Base-by-base conservation (phyloP, 2,888 invertebrate species). In the Epicampocera succincta region DNA sequence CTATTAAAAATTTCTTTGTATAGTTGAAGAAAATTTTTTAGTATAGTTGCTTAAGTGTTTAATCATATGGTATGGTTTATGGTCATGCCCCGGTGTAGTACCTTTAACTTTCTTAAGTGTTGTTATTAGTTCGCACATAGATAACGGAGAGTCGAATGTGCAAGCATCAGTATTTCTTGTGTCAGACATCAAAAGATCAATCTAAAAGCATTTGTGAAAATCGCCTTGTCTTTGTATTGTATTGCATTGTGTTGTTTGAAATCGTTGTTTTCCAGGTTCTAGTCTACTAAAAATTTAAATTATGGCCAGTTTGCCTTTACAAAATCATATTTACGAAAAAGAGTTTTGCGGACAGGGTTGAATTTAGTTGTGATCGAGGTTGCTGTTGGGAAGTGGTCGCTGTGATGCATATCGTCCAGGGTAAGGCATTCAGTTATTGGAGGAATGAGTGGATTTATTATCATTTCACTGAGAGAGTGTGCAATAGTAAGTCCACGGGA, bases 141-240 rank as follows among this genome's bases (percentile, higher is more conserved):
- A 8, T 9, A 33, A 1, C 3, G 33, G 33, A 9, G 9, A 5
- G 5, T 33, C 33, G 8, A 33, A 1, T 33, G 8, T 5, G 3
- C 1, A 1, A 9, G 33, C 33, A 9, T 33, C 9, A 1, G 1
- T 3, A 9, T 33, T 9, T 6, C 8, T 5, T 6, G 33, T 8
- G 3, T 9, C 9, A 9, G 33, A 8, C 1, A 9, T 33, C 6
- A 9, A 33, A 33, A 3, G 25, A 25, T 25, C 3, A 25, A 25
- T 46, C 17, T 46, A 25, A 25, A 3, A 5, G 25, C 2, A 3
- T 25, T 25, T 5, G 25, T 25, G 12, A n/a, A 8, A 2, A 63
- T n/a, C 8, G 46, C 13, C 4, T 66, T 66, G 8, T 66, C 40
- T 19, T 61, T 44, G n/a, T n/a, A n/a, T 44, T 21, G 61, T 44